These are phyloP conservation scores for Platanista minor DNA, from an alignment of 2,113 vertebrate species.

Conservation along the genomic window DNA sequence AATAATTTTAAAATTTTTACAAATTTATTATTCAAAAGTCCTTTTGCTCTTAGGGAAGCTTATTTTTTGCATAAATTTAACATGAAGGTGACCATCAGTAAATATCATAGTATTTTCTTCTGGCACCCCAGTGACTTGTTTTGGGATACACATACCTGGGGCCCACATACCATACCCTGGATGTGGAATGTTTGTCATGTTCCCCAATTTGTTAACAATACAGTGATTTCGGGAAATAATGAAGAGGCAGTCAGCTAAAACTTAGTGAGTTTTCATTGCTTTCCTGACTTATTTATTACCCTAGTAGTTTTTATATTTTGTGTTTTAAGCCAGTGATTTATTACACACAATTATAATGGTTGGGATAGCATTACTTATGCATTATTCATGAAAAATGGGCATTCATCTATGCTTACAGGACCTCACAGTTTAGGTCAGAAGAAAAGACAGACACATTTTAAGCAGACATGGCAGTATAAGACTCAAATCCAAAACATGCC, in stretches of 20 bases:
- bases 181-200: background rate
- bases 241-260: background rate
- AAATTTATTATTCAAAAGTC: background rate
- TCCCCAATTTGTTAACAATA: background rate
- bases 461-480: background rate
- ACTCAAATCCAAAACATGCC: background rate
- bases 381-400: background rate
- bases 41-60: background rate
- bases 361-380: background rate
- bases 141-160: background rate
- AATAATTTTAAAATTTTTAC: background rate
- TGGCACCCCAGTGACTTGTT: background rate
- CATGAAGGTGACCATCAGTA: background rate
- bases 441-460: background rate
- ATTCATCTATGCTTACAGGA: background rate
- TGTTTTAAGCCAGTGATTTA: slow-evolving; percentile 8
- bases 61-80: background rate
- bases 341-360: background rate
- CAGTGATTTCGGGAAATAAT: background rate
- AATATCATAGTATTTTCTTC: background rate
- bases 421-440: background rate
- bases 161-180: background rate
- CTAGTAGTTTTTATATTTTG: background rate
- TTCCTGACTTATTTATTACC: background rate
- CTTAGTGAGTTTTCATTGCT: background rate